Base-by-base conservation (phyloP, 2,888 invertebrate species). In the Coenonympha glycerion region DNA sequence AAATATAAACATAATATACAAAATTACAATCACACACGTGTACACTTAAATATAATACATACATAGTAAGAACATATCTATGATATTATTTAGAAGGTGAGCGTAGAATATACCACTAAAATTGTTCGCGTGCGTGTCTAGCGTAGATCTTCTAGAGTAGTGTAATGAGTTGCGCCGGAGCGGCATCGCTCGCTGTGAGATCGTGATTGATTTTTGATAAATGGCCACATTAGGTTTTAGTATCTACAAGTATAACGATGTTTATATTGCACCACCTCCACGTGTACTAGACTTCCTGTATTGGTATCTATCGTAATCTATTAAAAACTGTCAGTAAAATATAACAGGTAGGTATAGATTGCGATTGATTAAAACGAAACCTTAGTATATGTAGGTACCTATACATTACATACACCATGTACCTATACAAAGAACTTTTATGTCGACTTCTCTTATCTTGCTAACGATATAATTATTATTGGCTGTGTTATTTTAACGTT, bases 111-210 rank as follows among this genome's bases (percentile, higher is more conserved):
- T 8, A 44, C 53, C 31, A 39, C 16, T 41, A 44, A 44, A 34
- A 53, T 44, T 52, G 59, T 57, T 69, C 70, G 79, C 79, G 80
- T 79, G 80, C 68, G 59, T 44, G 52, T 61, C 47, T 63, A 59
- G 60, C 65, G 72, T 79, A 74, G 75, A 76, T 79, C 72, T 69
- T 58, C 53, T 36, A 42, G 60, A 63, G 73, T 65, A 67, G 68
- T 70, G 70, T 77, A 76, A 78, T 76, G 76, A 76, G 74, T 72
- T 71, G 77, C 66, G 64, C 63, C 59, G 64, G 63, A 58, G 61
- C 58, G 60, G 56, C 53, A 61, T 60, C 63, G 55, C 71, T 60
- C 60, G 64, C 64, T 66, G 69, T 59, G 69, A 62, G 48, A 59
- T 58, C 56, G 55, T 66, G 65, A 72, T 62, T 69, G 64, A 69